Evolutionary conservation across 2,888 invertebrate genomes (phyloP), one percentile per base, ranked within the genome.

Genomic region (Sarcophaga subvicina): DNA sequence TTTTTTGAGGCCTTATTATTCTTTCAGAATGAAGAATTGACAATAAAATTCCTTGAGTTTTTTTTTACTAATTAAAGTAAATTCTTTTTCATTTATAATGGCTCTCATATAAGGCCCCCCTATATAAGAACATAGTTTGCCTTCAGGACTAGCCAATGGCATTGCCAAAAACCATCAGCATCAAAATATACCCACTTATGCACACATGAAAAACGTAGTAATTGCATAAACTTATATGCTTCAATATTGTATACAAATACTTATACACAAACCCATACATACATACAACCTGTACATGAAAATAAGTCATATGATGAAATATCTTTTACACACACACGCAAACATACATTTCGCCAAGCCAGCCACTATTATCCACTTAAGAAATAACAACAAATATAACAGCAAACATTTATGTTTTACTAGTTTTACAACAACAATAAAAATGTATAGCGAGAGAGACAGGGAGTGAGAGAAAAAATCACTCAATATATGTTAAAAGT

Each of bases 201-300:
- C 49, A 17, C 63, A 76, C 37, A 54, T 81, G 81, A 75, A 76
- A 75, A 70, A 27, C 71, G 37, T 49, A 37, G 76, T 76, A 84
- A 80, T 80, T 80, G 80, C 72, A 84, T 84, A 77, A 81, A 77
- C 71, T 80, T 80, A 80, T 72, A 76, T 80, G 76, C 76, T 77
- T 77, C 49, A 17, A 76, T 76, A 66, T 27, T 59, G 25, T 25
- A 22, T n/a, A 66, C 10, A 27, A 12, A 76, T 25, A 66, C 27
- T 8, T 45, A 69, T 22, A 64, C 27, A 72, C n/a, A 4, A 54
- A 59, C 71, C 4, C 4, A 49, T 14, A n/a, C 27, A 27, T 27
- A 70, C 25, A 47, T 47, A 79, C 60, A 79, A 81, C 37, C 6
- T 37, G 37, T 37, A 37, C 10, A 37, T 37, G 37, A 10, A 37